Percentiles rank a stretch among this genome's conserved stretches.
phyloP scores from a whole-genome alignment of 1,140 invertebrate genomes.

The Trichoplusia ni region DNA sequence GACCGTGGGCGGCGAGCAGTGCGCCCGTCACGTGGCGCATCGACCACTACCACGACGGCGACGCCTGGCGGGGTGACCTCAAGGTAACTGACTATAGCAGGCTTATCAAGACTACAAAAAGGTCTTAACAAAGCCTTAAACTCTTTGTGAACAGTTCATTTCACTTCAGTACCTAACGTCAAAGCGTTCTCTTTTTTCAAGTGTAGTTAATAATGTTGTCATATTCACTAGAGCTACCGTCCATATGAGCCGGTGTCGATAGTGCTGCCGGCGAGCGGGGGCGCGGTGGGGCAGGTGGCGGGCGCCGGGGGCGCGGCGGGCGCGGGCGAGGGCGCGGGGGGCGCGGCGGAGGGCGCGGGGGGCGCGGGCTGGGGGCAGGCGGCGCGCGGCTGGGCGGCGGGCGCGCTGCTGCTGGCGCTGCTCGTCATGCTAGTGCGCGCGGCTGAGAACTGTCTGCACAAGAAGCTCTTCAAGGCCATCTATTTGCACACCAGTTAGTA shows the following conservation, averaged over 20 bases:
- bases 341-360: slow-evolving; percentile 1
- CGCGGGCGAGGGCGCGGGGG: background rate
- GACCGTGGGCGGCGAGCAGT: background rate
- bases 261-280: background rate
- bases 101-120: too few species aligned
- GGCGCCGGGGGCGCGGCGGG: background rate
- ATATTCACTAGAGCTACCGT: background rate
- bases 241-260: slow-evolving; percentile 11
- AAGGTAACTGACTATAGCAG: too few species aligned
- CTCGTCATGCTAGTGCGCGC: slow-evolving; percentile 54
- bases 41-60: background rate
- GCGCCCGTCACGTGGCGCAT: slow-evolving; percentile 10
- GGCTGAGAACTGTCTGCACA: slow-evolving; percentile 56
- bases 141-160: too few species aligned
- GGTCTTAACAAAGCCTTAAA: too few species aligned
- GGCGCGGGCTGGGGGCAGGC: slow-evolving; percentile 33
- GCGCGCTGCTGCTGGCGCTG: slow-evolving; percentile 49
- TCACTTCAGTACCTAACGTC: too few species aligned
- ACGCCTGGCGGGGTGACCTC: slow-evolving; percentile 1
- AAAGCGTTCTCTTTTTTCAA: too few species aligned
- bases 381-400: slow-evolving; percentile 54
- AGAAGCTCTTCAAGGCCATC: slow-evolving; percentile 36
- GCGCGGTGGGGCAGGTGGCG: background rate
- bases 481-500: slow-evolving; percentile 41
- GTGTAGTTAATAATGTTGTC: too few species aligned